Percentiles rank a stretch among this genome's conserved stretches.
Conservation (phyloP, 2,888 invertebrate genomes). For the Aporophyla nigra region DNA sequence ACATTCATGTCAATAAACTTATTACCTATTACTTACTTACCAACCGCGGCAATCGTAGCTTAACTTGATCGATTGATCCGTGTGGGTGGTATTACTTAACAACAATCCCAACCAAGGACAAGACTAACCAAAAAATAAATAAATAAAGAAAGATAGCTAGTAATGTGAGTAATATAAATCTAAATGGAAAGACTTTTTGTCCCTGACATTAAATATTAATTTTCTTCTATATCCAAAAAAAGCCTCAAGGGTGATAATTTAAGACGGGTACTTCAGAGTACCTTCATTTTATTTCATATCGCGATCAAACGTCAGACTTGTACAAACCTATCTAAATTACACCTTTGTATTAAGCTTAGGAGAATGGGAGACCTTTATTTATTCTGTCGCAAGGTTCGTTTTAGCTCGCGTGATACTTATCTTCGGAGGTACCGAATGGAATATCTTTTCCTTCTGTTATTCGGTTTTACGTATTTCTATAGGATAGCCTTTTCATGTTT, state of each 20-base stretch:
- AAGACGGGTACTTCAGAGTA: constrained; percentile 29
- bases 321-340: constrained; percentile 55
- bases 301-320: constrained; percentile 51
- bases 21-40: too few species aligned
- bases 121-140: neutral
- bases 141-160: neutral
- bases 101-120: too few species aligned
- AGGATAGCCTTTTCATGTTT: constrained; percentile 25
- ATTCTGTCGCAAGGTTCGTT: neutral
- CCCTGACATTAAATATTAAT: constrained; percentile 17
- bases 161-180: neutral
- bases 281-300: constrained; percentile 47
- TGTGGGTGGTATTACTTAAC: too few species aligned
- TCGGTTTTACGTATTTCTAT: constrained; percentile 21
- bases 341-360: constrained; percentile 32
- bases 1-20: too few species aligned
- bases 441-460: constrained; percentile 34
- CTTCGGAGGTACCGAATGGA: constrained; percentile 20
- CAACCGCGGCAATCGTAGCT: too few species aligned
- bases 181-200: neutral
- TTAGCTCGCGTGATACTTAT: constrained; percentile 16
- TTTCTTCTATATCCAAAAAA: constrained; percentile 16
- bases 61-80: too few species aligned
- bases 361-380: constrained; percentile 16
- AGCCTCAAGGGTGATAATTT: constrained; percentile 32